A percentile compares a stretch with the other conserved stretches of the same genome.
phyloP scores from a whole-genome alignment of 2,797 vertebrate species.

The Pipistrellus kuhlii region DNA sequence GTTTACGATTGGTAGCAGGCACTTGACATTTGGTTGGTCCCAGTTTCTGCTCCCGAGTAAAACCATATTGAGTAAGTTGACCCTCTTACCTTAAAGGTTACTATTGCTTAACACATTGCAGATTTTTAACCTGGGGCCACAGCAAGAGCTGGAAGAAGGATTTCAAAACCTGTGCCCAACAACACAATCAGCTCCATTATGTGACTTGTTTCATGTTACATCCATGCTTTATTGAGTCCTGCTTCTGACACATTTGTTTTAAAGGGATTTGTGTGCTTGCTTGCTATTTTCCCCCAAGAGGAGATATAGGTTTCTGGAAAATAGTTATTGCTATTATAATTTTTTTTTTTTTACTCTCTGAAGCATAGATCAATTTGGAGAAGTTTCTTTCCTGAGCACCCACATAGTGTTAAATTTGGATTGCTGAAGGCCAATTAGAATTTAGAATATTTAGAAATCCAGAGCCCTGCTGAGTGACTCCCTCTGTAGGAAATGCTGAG shows the following conservation, averaged over 20 bases:
- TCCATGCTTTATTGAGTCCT: constrained; percentile 63
- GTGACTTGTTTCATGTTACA: constrained; percentile 72
- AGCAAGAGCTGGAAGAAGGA: constrained; percentile 56
- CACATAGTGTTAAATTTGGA: neutral
- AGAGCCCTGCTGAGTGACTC: neutral
- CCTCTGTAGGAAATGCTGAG: neutral
- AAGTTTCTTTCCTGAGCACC: neutral
- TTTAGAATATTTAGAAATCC: constrained; percentile 46
- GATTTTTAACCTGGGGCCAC: constrained; percentile 79
- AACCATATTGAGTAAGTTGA: constrained; percentile 75
- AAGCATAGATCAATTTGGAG: constrained; percentile 29
- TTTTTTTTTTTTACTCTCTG: constrained; percentile 14
- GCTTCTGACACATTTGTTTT: constrained; percentile 70
- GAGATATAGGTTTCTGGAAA: neutral
- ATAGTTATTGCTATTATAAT: neutral
- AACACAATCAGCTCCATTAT: constrained; percentile 74
- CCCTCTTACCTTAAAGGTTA: constrained; percentile 79
- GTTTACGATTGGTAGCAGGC: constrained; percentile 10
- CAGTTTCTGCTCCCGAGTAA: constrained; percentile 68
- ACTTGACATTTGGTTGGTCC: constrained; percentile 68
- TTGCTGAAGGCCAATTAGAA: neutral
- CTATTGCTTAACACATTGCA: constrained; percentile 73
- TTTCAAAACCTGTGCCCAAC: constrained; percentile 68
- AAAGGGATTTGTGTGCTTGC: constrained; percentile 54
- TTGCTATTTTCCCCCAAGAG: neutral